These are phyloP conservation scores for Physocephala rufipes DNA, from an alignment of 2,888 invertebrate species.

Conservation along the genomic window DNA sequence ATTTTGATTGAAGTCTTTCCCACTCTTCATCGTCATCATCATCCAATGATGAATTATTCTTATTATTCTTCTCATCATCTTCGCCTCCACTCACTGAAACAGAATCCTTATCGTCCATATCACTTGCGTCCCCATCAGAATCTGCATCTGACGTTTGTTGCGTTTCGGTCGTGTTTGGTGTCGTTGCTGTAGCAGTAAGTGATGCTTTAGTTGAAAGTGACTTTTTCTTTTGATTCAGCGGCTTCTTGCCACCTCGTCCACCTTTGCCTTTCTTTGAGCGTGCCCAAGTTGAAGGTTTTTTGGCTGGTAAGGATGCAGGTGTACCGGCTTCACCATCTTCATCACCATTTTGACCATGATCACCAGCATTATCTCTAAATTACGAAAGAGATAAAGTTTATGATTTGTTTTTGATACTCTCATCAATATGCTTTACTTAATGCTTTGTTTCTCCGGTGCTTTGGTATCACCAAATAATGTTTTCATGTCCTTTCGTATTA, in stretches of 20 bases:
- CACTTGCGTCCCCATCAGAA: slow-evolving; percentile 67
- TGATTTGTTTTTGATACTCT: not conserved
- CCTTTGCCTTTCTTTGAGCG: slow-evolving; percentile 74
- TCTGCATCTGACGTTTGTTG: slow-evolving; percentile 60
- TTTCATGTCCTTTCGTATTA: slow-evolving; percentile 85
- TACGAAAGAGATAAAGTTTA: slow-evolving; percentile 2
- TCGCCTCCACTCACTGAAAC: slow-evolving; percentile 70
- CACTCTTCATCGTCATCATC: slow-evolving; percentile 89
- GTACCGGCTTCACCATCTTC: slow-evolving; percentile 62
- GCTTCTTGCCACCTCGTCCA: slow-evolving; percentile 66
- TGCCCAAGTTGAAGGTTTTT: slow-evolving; percentile 86
- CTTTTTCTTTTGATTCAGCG: slow-evolving; percentile 60
- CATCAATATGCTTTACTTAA: slow-evolving; percentile 65
- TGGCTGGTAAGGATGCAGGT: slow-evolving; percentile 64
- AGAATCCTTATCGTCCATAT: slow-evolving; percentile 66
- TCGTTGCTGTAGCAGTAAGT: slow-evolving; percentile 52
- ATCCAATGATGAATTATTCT: slow-evolving; percentile 64
- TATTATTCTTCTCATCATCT: slow-evolving; percentile 72
- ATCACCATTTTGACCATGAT: slow-evolving; percentile 68
- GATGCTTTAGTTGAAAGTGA: slow-evolving; percentile 59
- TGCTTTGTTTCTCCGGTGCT: slow-evolving; percentile 73
- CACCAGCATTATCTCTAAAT: slow-evolving; percentile 63
- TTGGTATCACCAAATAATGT: slow-evolving; percentile 83
- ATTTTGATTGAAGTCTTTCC: slow-evolving; percentile 87
- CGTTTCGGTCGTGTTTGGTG: slow-evolving; percentile 45